A percentile compares a stretch with the other conserved stretches of the same genome.
Evolutionary conservation across 1,140 invertebrate genomes (phyloP).

Genomic region (Rhopalosiphum maidis): DNA sequence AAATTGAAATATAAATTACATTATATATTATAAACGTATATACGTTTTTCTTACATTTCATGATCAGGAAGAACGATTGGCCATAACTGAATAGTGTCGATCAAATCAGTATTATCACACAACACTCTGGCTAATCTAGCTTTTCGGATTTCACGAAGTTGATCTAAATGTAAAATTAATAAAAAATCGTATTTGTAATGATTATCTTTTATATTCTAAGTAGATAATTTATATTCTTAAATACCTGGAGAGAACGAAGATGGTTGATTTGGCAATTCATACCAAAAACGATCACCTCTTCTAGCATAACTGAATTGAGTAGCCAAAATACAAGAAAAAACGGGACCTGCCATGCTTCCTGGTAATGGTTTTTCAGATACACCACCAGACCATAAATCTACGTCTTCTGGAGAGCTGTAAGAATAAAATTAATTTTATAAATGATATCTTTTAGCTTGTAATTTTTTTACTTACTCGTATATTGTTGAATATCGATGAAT

Average conservation of each 20-base stretch:
- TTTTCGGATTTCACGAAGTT: conserved; percentile 90
- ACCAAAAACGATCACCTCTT: conserved; percentile 93
- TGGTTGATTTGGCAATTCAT: conserved; percentile 80
- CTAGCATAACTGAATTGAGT: conserved; percentile 93
- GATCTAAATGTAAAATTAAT: conserved; percentile 67
- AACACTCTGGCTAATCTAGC: conserved; percentile 84
- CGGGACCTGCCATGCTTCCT: conserved; percentile 90
- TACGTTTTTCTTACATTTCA: conserved; percentile 72
- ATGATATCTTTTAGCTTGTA: neutral
- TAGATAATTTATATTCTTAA: neutral
- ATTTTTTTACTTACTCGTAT: conserved; percentile 70
- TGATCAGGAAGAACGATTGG: conserved; percentile 92
- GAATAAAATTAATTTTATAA: neutral
- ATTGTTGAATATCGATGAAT: conserved; percentile 77
- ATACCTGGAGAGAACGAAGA: conserved; percentile 83
- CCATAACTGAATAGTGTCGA: conserved; percentile 92
- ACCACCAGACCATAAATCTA: conserved; percentile 92
- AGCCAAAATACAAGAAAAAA: conserved; percentile 94
- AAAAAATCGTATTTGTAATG: neutral
- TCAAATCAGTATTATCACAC: conserved; percentile 93
- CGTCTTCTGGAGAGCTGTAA: conserved; percentile 78
- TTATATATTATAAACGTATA: neutral
- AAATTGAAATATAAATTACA: neutral
- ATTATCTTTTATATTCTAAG: neutral
- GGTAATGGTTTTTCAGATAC: conserved; percentile 83